phyloP scores from a whole-genome alignment of 2,113 vertebrate genomes.

The Motacilla alba region DNA sequence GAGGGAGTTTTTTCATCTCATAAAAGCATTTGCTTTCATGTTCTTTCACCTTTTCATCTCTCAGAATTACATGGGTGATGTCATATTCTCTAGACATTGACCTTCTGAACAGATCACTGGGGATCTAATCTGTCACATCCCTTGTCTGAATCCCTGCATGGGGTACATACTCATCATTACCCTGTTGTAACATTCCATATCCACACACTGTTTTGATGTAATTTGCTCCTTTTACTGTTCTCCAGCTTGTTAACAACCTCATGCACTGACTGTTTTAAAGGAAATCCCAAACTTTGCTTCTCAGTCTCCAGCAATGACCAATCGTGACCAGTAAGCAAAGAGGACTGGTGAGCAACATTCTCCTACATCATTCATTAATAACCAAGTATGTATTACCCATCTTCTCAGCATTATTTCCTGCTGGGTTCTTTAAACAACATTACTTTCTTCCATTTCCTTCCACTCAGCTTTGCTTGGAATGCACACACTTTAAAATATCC shows the following conservation, averaged over 20 bases:
- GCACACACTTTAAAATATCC: background rate
- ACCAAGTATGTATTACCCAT: background rate
- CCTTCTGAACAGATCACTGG: background rate
- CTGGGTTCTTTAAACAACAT: background rate
- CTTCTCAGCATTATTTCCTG: background rate
- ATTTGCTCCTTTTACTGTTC: background rate
- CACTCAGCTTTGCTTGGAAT: background rate
- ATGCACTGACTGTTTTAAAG: background rate
- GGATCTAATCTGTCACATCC: background rate
- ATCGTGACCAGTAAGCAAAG: background rate
- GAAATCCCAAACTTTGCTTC: background rate
- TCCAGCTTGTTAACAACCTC: background rate
- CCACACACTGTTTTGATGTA: background rate
- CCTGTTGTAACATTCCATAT: background rate
- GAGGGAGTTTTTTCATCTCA: background rate
- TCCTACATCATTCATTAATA: background rate
- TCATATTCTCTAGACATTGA: background rate
- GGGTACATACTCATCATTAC: background rate
- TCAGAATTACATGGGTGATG: background rate
- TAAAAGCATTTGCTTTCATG: background rate
- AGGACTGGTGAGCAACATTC: background rate
- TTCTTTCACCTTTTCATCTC: background rate
- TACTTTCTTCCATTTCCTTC: background rate
- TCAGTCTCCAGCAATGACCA: background rate
- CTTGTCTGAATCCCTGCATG: background rate